Conservation (phyloP, 2,888 invertebrate species). For the Nemapogon koenigi region DNA sequence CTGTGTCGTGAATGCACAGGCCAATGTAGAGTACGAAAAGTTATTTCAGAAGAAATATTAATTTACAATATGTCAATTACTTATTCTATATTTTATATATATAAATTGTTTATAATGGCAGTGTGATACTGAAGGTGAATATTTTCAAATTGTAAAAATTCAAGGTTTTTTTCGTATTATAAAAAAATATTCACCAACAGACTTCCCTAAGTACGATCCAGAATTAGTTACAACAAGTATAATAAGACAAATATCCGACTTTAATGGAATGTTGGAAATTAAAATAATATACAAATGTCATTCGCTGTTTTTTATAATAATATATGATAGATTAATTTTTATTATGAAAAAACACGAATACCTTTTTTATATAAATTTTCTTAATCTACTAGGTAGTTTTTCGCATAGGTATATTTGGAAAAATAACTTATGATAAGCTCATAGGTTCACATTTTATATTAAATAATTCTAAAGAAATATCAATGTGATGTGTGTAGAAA, state of each 20-base stretch:
- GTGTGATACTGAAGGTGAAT: constrained; percentile 23
- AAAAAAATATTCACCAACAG: constrained; percentile 37
- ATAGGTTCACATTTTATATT: too few relatives aligned
- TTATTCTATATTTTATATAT: constrained; percentile 10
- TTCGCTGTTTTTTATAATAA: too few relatives aligned
- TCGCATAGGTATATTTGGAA: too few relatives aligned
- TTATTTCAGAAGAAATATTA: not conserved
- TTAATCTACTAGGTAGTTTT: too few relatives aligned
- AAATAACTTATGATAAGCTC: too few relatives aligned
- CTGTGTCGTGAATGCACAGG: too few relatives aligned
- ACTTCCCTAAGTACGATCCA: constrained; percentile 50
- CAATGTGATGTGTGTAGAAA: too few relatives aligned
- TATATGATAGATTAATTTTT: not conserved
- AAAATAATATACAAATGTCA: too few relatives aligned
- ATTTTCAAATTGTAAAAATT: constrained; percentile 4
- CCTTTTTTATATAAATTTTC: too few relatives aligned
- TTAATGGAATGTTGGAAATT: constrained; percentile 34
- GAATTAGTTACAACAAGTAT: constrained; percentile 46
- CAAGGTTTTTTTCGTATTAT: constrained; percentile 10
- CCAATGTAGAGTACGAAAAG: too few relatives aligned
- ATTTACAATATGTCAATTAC: constrained; percentile 10
- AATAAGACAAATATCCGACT: constrained; percentile 16
- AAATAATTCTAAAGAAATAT: too few relatives aligned
- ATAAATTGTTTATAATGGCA: constrained; percentile 35
- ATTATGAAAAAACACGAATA: too few relatives aligned